Evolutionary conservation across 2,888 invertebrate species (phyloP).

Genomic region (Caenorhabditis sinica): DNA sequence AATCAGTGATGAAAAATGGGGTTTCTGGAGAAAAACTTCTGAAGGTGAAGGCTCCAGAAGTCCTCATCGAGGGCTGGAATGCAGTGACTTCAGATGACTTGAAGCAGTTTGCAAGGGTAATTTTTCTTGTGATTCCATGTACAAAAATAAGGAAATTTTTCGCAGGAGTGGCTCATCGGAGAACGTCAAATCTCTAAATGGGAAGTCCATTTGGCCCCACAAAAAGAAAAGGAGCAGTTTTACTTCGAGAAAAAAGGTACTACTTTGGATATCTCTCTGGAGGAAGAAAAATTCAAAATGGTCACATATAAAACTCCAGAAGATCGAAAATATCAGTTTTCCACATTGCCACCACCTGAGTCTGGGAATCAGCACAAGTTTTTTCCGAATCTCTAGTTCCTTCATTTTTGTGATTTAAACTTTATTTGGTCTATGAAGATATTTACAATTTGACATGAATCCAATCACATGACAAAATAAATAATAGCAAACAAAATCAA

Average conservation of each 20-base stretch:
- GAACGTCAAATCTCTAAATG: constrained; percentile 33
- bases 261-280: constrained; percentile 27
- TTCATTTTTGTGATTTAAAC: background rate
- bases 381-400: background rate
- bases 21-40: constrained; percentile 23
- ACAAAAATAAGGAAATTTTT: too few species aligned
- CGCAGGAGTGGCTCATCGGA: constrained; percentile 46
- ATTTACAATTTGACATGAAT: background rate
- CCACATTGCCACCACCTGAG: background rate
- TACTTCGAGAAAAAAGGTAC: constrained; percentile 43
- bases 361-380: background rate
- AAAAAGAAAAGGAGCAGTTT: constrained; percentile 15
- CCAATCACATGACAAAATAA: constrained; percentile 51
- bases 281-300: constrained; percentile 10
- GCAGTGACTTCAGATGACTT: constrained; percentile 18
- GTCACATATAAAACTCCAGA: constrained; percentile 38
- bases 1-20: constrained; percentile 36
- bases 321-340: constrained; percentile 30
- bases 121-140: too few species aligned
- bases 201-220: constrained; percentile 44
- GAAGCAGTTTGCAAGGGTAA: constrained; percentile 37
- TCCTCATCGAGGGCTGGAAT: constrained; percentile 47
- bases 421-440: background rate
- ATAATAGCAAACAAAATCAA: constrained; percentile 47
- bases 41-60: constrained; percentile 28